phyloP scores from a whole-genome alignment of 2,113 vertebrate genomes.

The Malurus elegans region DNA sequence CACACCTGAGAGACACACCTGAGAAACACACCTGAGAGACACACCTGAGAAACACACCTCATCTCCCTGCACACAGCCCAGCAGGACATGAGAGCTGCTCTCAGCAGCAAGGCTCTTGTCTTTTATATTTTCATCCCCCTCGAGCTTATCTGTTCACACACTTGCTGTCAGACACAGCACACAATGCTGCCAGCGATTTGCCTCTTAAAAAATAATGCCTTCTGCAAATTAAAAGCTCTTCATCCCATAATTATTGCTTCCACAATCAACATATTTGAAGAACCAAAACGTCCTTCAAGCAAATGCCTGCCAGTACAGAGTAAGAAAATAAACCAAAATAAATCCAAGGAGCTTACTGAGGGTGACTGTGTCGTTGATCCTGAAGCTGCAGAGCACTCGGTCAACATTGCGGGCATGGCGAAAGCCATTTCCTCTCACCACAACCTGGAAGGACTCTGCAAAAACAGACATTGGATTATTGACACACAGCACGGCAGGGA shows the following conservation, averaged over 20 bases:
- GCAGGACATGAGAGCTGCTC: not conserved
- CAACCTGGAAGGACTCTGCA: constrained; percentile 93
- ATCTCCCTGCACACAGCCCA: not conserved
- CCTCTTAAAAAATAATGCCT: not conserved
- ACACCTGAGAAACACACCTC: not conserved
- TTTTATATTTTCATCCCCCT: not conserved
- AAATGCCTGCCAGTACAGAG: not conserved
- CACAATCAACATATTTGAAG: fast-evolving
- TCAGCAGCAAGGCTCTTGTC: not conserved
- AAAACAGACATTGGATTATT: not conserved
- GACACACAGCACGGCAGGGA: fast-evolving
- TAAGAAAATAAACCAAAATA: fast-evolving
- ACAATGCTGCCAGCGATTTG: not conserved
- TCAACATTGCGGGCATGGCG: constrained; percentile 90
- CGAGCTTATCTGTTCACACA: not conserved
- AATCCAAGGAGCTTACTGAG: constrained; percentile 83
- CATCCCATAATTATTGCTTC: not conserved
- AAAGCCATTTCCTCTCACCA: constrained; percentile 94
- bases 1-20: too few species aligned
- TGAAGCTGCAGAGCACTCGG: constrained; percentile 93
- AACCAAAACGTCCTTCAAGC: not conserved
- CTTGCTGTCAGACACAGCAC: not conserved
- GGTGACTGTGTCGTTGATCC: constrained; percentile 90
- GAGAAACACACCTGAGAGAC: not conserved
- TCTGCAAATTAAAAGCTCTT: not conserved